Evolutionary conservation across 23 tunicate genomes (phyloP).

Genomic region (Halocynthia roretzi): DNA sequence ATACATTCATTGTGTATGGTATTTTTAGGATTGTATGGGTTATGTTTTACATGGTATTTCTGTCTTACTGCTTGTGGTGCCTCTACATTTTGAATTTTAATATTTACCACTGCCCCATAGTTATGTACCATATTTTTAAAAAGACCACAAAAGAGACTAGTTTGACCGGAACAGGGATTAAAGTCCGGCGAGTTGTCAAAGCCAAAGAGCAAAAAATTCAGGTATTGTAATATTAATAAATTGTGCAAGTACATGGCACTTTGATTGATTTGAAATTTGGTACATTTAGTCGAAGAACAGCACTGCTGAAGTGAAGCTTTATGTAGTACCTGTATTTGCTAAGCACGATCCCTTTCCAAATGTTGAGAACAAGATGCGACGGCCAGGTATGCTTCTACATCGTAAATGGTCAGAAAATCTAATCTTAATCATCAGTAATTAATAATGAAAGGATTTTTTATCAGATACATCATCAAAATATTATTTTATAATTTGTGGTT

Average conservation of each 20-base stretch:
- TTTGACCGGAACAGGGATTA: conserved; percentile 5
- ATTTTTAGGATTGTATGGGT: too few species aligned
- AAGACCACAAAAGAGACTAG: conserved; percentile 17
- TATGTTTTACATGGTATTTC: too few species aligned
- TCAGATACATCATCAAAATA: too few species aligned
- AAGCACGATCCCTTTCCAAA: conserved; percentile 21
- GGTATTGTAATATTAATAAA: background rate
- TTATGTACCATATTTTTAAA: background rate
- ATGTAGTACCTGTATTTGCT: conserved; percentile 16
- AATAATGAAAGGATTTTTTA: too few species aligned
- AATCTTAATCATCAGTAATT: too few species aligned
- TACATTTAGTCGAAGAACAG: background rate
- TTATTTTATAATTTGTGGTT: too few species aligned
- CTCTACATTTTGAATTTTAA: too few species aligned
- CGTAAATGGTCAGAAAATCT: background rate
- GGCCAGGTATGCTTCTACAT: conserved; percentile 16
- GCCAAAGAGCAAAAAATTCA: conserved; percentile 20
- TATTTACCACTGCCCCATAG: too few species aligned
- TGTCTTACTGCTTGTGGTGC: too few species aligned
- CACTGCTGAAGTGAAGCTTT: background rate
- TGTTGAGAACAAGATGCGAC: background rate
- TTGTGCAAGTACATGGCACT: too few species aligned
- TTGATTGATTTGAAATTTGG: background rate
- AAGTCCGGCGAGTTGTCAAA: conserved; percentile 20
- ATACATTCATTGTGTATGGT: too few species aligned